Evolutionary conservation across 2,113 vertebrate genomes (phyloP), one percentile per base, ranked within the genome.

Genomic region (Gobius niger): DNA sequence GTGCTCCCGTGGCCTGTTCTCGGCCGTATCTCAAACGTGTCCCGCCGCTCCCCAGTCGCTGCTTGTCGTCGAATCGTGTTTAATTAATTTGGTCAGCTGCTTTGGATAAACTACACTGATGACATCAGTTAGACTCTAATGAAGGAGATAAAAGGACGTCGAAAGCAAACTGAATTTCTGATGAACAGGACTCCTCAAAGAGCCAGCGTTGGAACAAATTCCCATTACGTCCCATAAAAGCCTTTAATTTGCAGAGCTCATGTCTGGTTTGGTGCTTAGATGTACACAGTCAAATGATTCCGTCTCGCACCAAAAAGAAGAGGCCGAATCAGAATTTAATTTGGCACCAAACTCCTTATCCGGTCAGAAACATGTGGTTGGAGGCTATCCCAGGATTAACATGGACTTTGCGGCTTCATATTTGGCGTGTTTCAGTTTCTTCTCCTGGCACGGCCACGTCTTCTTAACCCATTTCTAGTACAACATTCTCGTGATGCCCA

Each of bases 371-470:
- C 89, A 90, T 90, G 88, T 80, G 86, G 79, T 66, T 54, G 72
- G 87, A 82, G 78, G 82, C 89, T 90, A 91, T 92, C 90, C 86
- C 75, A 84, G 91, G 90, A 92, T 93, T 92, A 92, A 72, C 44
- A 4, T 52, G 73, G 88, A 88, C 82, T 90, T 91, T 82, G 87
- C 69, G 86, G 82, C 72, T 74, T 50, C 76, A 80, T 62, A 84
- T 83, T 88, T 87, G 82, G 83, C 87, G 72, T 75, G 77, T 80
- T 85, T 69, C 77, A 40, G 54, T 40, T 57, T 72, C 7, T 2
- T 34, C 77, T 61, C 68, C 74, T 85, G 82, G 82, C 82, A 73
- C 52, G 70, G 88, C 82, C 82, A 78, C 77, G 54, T 69, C n/a
- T 72, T 83, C 82, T 63, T 49, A 63, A 80, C 70, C 62, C 51